phyloP scores from a whole-genome alignment of 2,113 vertebrate species.

The Bagarius yarrelli region DNA sequence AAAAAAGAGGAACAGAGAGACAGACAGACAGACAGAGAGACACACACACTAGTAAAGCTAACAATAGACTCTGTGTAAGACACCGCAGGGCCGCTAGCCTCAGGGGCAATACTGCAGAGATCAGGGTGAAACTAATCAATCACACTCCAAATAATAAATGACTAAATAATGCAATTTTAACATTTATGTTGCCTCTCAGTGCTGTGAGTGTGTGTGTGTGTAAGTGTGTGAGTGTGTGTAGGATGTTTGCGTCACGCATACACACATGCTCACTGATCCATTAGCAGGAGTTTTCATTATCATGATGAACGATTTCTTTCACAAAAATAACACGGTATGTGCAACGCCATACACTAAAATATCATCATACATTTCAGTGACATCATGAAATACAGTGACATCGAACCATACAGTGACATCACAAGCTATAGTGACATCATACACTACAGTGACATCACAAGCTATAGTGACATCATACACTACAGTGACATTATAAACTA shows the following conservation, averaged over 20 bases:
- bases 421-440: too few relatives aligned
- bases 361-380: too few relatives aligned
- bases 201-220: background rate
- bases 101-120: slow-evolving; percentile 55
- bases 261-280: background rate
- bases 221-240: background rate
- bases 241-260: background rate
- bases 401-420: too few relatives aligned
- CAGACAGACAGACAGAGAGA: background rate
- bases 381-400: too few relatives aligned
- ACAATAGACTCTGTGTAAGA: slow-evolving; percentile 69
- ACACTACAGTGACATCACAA: too few relatives aligned
- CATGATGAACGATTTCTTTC: too few relatives aligned
- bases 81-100: slow-evolving; percentile 52
- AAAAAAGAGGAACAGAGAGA: background rate
- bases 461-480: too few relatives aligned
- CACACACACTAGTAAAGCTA: slow-evolving; percentile 51
- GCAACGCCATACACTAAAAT: too few relatives aligned
- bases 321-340: too few relatives aligned
- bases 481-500: too few relatives aligned
- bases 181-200: slow-evolving; percentile 25
- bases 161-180: slow-evolving; percentile 45
- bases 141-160: slow-evolving; percentile 61
- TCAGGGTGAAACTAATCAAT: slow-evolving; percentile 61
- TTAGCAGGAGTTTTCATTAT: background rate